Evolutionary conservation across 2,797 vertebrate genomes (phyloP).

Genomic region (Lophotriccus pileatus): DNA sequence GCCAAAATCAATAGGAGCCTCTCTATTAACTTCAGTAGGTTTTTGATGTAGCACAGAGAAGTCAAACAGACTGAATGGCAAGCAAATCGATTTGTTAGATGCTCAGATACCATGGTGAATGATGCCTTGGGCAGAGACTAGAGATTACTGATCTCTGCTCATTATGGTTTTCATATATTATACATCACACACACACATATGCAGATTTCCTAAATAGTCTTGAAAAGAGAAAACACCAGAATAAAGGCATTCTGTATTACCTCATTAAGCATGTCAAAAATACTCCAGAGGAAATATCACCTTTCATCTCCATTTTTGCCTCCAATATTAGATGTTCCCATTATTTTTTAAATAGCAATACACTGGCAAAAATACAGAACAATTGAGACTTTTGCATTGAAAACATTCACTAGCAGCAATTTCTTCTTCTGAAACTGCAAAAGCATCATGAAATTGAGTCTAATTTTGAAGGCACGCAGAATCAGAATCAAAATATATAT

Average conservation of each 20-base stretch:
- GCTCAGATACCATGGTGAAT: neutral
- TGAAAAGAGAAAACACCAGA: neutral
- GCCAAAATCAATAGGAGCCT: neutral
- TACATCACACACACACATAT: neutral
- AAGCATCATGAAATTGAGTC: neutral
- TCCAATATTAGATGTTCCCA: neutral
- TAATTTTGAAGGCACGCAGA: neutral
- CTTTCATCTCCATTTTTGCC: neutral
- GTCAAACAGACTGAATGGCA: neutral
- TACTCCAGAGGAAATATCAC: neutral
- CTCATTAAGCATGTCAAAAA: neutral
- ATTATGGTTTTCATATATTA: neutral
- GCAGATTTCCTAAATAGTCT: neutral
- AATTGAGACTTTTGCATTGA: neutral
- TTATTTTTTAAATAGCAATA: neutral
- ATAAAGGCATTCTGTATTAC: neutral
- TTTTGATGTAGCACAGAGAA: neutral
- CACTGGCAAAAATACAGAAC: neutral
- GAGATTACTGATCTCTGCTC: neutral
- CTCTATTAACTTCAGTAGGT: neutral
- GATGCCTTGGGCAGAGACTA: neutral
- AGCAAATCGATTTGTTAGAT: conserved; percentile 16
- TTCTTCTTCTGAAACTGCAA: neutral
- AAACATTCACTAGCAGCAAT: neutral
- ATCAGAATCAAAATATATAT: neutral